These are phyloP conservation scores for Acanthis flammea DNA, from an alignment of 2,797 vertebrate genomes.

Conservation along the genomic window DNA sequence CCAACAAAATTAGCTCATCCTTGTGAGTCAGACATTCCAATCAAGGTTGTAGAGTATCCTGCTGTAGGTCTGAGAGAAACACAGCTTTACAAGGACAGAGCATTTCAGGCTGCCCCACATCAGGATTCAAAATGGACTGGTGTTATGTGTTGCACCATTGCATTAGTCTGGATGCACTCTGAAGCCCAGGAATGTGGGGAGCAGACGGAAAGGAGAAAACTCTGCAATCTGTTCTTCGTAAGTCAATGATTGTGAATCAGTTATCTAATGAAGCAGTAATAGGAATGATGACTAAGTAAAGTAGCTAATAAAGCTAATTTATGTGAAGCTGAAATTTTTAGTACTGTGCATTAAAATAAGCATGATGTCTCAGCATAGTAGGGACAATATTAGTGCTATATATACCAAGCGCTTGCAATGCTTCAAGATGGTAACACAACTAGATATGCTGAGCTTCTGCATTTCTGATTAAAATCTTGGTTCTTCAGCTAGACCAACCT, in stretches of 20 bases:
- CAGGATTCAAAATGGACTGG: not conserved
- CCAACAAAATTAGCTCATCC: conserved; percentile 56
- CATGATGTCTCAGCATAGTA: conserved; percentile 51
- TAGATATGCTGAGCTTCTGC: not conserved
- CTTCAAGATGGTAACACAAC: conserved; percentile 2
- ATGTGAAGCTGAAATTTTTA: conserved; percentile 60
- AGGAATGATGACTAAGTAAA: conserved; percentile 66
- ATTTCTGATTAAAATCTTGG: not conserved
- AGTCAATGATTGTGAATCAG: conserved; percentile 56
- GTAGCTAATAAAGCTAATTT: conserved; percentile 59
- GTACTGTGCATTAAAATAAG: conserved; percentile 55
- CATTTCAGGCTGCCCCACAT: not conserved
- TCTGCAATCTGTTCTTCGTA: conserved; percentile 52
- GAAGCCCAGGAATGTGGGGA: not conserved
- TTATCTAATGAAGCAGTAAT: conserved; percentile 62
- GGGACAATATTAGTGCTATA: conserved; percentile 21
- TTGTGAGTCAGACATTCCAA: conserved; percentile 44
- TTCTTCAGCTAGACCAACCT: not conserved
- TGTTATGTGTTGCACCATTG: not conserved
- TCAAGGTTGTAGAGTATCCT: conserved; percentile 14
- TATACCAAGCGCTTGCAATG: not conserved
- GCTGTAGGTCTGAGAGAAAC: not conserved
- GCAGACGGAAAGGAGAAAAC: not conserved
- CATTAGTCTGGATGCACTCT: not conserved
- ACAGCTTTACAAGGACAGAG: conserved; percentile 3